Percentiles rank a stretch among this genome's conserved stretches.
phyloP scores from a whole-genome alignment of 2,797 vertebrate genomes.

The Neomorphus geoffroyi region DNA sequence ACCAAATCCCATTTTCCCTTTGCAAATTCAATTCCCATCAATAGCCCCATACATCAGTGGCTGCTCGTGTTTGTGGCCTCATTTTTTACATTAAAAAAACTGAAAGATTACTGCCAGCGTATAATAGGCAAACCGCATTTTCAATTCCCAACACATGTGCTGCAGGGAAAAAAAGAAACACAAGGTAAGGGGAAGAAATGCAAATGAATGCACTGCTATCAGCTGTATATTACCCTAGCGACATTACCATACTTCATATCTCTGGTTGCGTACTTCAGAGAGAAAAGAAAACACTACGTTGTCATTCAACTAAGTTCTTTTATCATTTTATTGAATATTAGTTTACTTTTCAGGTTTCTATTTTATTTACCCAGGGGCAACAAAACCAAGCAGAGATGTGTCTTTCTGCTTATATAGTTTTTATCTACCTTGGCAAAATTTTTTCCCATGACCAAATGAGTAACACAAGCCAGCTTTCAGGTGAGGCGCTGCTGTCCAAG shows the following conservation, averaged over 20 bases:
- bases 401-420: neutral
- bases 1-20: conserved; percentile 88
- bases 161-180: conserved; percentile 16
- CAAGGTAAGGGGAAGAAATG: conserved; percentile 71
- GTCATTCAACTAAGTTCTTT: conserved; percentile 66
- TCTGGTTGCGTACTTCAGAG: conserved; percentile 51
- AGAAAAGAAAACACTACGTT: conserved; percentile 32
- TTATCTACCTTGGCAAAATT: neutral
- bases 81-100: conserved; percentile 75
- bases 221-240: conserved; percentile 72
- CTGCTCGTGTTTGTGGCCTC: conserved; percentile 74
- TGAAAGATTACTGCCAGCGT: conserved; percentile 74
- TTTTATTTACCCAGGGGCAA: conserved; percentile 14
- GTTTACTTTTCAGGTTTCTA: conserved; percentile 39
- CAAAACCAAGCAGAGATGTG: neutral
- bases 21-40: conserved; percentile 85
- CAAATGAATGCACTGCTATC: conserved; percentile 77
- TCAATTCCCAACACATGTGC: conserved; percentile 74
- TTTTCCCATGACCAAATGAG: neutral
- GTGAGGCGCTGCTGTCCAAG: neutral
- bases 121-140: conserved; percentile 75
- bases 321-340: conserved; percentile 47
- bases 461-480: neutral
- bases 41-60: conserved; percentile 77
- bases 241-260: conserved; percentile 74